Percentiles rank a stretch among this genome's conserved stretches.
Conservation (phyloP, 2,888 invertebrate genomes). For the Amphipoea oculea region DNA sequence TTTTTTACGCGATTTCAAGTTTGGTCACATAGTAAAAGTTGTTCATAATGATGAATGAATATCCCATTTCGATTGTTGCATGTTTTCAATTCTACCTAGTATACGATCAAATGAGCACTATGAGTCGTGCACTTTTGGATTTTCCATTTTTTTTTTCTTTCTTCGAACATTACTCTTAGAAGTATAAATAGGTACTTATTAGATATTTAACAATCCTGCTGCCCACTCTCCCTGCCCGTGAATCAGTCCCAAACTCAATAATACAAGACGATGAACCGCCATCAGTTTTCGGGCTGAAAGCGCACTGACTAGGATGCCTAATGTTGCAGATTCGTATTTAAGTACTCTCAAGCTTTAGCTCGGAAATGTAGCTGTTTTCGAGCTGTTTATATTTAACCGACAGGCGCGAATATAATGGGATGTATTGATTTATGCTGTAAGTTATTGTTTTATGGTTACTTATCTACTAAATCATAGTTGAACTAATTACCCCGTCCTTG, state of each 20-base stretch:
- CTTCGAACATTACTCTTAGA: background rate
- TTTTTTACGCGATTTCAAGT: no score
- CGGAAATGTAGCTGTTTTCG: background rate
- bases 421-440: background rate
- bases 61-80: no score
- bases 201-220: background rate
- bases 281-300: conserved; percentile 55
- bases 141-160: background rate
- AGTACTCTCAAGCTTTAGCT: conserved; percentile 11
- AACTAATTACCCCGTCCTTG: background rate
- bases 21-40: no score
- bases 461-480: background rate
- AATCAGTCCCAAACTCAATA: conserved; percentile 56
- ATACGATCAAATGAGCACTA: no score
- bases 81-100: no score
- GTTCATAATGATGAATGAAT: no score
- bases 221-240: background rate
- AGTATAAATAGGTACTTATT: background rate
- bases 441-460: background rate
- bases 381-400: conserved; percentile 24
- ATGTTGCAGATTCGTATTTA: conserved; percentile 49
- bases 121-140: no score
- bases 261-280: conserved; percentile 63
- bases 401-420: background rate
- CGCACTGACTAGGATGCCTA: conserved; percentile 29